Percentiles rank a stretch among this genome's conserved stretches.
These are phyloP conservation scores for Phymorhynchus buccinoides DNA, from an alignment of 1,140 invertebrate genomes.

Conservation along the genomic window DNA sequence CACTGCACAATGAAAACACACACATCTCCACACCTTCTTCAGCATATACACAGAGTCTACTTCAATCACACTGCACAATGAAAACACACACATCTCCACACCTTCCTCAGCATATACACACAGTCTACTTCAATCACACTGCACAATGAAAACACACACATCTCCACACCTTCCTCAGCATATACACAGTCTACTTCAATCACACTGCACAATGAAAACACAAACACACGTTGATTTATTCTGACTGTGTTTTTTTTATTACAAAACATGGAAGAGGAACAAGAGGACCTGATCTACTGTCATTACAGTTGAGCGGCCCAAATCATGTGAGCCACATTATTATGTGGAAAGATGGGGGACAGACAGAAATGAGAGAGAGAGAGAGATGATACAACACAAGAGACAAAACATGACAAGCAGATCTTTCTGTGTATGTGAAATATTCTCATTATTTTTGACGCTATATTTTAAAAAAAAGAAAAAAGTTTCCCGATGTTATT, in stretches of 20 bases:
- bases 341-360: background rate
- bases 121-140: too few relatives aligned
- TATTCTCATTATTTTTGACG: background rate
- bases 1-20: too few relatives aligned
- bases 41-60: too few relatives aligned
- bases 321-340: background rate
- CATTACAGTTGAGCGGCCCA: background rate
- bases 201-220: background rate
- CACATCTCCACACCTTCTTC: too few relatives aligned
- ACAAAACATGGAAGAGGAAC: conserved; percentile 15
- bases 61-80: too few relatives aligned
- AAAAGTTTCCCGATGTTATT: background rate
- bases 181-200: background rate
- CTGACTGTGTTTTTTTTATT: conserved; percentile 26
- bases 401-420: background rate
- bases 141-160: too few relatives aligned
- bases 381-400: background rate
- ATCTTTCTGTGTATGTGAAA: background rate
- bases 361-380: background rate
- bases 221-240: background rate
- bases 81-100: too few relatives aligned
- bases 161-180: background rate
- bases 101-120: too few relatives aligned
- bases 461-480: background rate
- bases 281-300: conserved; percentile 10